These are phyloP conservation scores for Sporophila hypoxantha DNA, from an alignment of 2,113 vertebrate genomes.

Conservation along the genomic window DNA sequence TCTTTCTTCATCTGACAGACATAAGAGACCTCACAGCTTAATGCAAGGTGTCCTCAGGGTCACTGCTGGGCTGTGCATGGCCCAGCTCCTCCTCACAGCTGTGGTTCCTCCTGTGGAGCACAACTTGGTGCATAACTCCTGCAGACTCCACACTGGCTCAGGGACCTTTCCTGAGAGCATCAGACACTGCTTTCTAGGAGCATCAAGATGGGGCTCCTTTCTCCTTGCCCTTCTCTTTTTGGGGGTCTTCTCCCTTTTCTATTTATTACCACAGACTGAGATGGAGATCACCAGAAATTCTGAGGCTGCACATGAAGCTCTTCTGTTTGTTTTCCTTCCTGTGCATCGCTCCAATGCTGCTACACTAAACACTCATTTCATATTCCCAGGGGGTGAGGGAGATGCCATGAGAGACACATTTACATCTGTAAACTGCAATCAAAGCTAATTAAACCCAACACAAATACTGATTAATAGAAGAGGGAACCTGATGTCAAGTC, in stretches of 20 bases:
- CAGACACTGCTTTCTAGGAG: background rate
- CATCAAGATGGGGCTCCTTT: background rate
- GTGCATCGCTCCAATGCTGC: background rate
- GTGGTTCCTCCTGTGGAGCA: background rate
- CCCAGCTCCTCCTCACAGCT: background rate
- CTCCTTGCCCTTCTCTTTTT: background rate
- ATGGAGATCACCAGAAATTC: background rate
- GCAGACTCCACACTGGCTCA: background rate
- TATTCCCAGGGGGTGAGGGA: background rate
- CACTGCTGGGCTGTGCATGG: rapidly evolving
- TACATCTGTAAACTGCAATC: constrained; percentile 41
- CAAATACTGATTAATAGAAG: constrained; percentile 9
- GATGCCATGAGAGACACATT: constrained; percentile 10
- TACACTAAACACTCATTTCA: background rate
- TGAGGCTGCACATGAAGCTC: background rate
- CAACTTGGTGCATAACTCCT: rapidly evolving
- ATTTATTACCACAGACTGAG: background rate
- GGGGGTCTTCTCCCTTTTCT: background rate
- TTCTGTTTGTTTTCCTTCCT: background rate
- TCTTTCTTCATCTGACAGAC: background rate
- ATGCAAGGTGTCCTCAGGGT: background rate
- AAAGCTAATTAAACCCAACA: constrained; percentile 13
- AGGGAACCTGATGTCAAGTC: background rate
- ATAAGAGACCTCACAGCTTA: background rate
- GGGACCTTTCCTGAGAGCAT: background rate